Base-by-base conservation (phyloP, 1,140 invertebrate genomes). In the Psilanteris sp. region DNA sequence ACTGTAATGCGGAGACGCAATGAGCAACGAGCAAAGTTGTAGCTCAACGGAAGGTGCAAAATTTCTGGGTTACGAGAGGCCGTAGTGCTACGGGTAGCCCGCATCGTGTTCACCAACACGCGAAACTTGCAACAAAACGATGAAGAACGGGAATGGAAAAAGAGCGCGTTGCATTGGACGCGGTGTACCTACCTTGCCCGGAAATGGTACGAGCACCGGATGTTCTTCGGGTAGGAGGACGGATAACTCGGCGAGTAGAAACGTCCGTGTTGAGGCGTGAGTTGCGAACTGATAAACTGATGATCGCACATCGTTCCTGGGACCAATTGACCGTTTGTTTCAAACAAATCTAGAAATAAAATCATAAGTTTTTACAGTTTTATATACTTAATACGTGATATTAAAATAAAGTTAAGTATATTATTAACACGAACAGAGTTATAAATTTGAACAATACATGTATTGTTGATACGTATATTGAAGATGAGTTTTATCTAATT, bases 221-320 rank as follows among this genome's bases (percentile, higher is more conserved):
- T 90, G 82, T 94, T 93, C 74, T 91, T 93, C n/a, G 94, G 94
- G 83, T 96, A 96, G 68, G 91, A 93, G 26, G 94, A 95, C 4
- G 95, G 95, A 87, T 95, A 96, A 66, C 93, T 89, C 0, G 94
- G 94, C 27, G 94, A 96, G 82, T 94, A 96, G 81, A 96, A 93
- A 26, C 91, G 90, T 5, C 94, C 94, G 74, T 93, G 91, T 14
- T 90, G 86, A 14, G 90, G 90, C 36, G 90, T 89, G 74, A 91
- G 89, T 77, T 91, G 90, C 37, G 90, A 91, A 73, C 92, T 94
- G 77, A 91, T 86, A 83, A 95, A 95, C 82, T 93, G 91, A 83
- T 94, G 93, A 85, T 95, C 93, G 80, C 94, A 96, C 88, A 91
- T 91, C 9, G 92, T 93, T 41, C 93, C 92, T 1, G 91, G 84